Evolutionary conservation across 2,113 vertebrate species (phyloP), one percentile per base, ranked within the genome.

Genomic region (Vulpes vulpes): DNA sequence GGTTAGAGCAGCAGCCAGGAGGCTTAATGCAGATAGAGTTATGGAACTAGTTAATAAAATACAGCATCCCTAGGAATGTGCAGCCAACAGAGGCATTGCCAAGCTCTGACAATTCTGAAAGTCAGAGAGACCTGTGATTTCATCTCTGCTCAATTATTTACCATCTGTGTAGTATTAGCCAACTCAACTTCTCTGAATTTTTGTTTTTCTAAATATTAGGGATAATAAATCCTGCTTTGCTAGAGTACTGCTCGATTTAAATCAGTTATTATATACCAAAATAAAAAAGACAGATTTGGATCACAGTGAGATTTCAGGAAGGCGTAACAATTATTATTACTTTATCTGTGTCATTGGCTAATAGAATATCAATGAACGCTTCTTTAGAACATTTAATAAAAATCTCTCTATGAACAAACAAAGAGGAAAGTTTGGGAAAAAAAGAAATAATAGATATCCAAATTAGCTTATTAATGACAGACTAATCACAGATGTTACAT

Each of bases 41-140:
- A 27, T 1, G 20, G 15, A 81, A 16, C 11, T 67, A 17, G 17
- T 32, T 80, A 49, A 35, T 1, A 74, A 57, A 84, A 76, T 7
- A 3, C 6, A 32, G 2, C 3, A 2, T 38, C 3, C 2, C 11
- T 9, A 60, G 11, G 12, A 3, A 38, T 3, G 7, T 0, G 0
- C 5, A 10, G 16, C 3, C 43, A 43, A 22, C 4, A 80, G 35
- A 35, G 35, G 5, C 7, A 27, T 0, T 69, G 32, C 4, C 49
- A 8, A 51, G 0, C 22, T 89, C 51, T 27, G 19, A 17, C 10
- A 73, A 57, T 9, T 84, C 55, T 30, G 25, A 51, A 35, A 83
- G 5, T 87, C 32, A 62, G 22, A 67, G 51, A 65, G 19, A 84
- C 10, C 55, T 73, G 1, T 23, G 23, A 27, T 51, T 57, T 74